Evolutionary conservation across 2,113 vertebrate species (phyloP).

Genomic region (Scartelaos histophorus): DNA sequence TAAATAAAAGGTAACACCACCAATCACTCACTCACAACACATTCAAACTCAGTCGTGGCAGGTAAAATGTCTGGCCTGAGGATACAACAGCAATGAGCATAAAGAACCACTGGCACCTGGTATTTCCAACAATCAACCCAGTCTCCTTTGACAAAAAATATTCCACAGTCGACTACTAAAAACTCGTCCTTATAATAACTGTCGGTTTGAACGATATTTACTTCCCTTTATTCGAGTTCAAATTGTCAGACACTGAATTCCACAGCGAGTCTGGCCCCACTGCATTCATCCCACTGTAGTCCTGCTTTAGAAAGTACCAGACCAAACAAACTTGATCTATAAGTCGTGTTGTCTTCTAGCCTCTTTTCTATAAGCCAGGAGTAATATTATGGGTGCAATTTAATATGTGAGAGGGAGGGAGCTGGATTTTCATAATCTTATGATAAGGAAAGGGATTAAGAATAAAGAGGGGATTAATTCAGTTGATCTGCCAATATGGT

Average conservation of each 20-base stretch:
- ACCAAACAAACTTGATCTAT: constrained; percentile 70
- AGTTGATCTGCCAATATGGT: constrained; percentile 81
- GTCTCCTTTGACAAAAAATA: too few species aligned
- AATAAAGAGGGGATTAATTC: constrained; percentile 85
- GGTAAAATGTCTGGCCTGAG: background rate
- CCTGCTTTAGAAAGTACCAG: constrained; percentile 70
- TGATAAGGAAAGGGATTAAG: constrained; percentile 82
- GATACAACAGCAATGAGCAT: background rate
- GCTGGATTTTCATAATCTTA: constrained; percentile 82
- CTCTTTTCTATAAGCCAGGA: constrained; percentile 72
- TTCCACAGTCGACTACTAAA: background rate
- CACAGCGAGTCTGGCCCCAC: constrained; percentile 56
- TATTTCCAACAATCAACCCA: too few species aligned
- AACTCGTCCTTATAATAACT: constrained; percentile 29
- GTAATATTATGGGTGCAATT: constrained; percentile 81
- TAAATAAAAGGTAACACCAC: background rate
- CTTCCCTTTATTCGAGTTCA: constrained; percentile 71
- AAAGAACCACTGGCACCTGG: too few species aligned
- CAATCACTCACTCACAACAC: background rate
- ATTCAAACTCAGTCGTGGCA: background rate
- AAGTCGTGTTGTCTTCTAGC: constrained; percentile 27
- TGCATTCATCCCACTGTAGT: constrained; percentile 62
- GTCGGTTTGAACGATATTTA: constrained; percentile 68
- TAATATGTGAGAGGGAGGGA: constrained; percentile 79
- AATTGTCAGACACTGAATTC: constrained; percentile 72